Evolutionary conservation across 2,797 vertebrate genomes (phyloP), one percentile per base, ranked within the genome.

Genomic region (Poeciliopsis turneri): DNA sequence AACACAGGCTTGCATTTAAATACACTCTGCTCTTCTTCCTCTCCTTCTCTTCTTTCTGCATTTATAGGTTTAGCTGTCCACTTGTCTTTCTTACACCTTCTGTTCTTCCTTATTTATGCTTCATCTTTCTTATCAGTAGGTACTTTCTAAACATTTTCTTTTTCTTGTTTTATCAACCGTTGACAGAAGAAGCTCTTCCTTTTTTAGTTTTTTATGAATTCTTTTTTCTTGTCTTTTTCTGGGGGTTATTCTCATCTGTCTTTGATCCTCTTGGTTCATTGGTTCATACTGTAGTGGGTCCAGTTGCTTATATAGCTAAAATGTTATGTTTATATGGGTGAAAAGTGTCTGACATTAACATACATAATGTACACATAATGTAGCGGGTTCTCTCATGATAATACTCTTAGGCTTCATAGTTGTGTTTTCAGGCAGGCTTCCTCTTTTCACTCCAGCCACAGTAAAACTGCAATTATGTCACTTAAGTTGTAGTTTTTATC

Each of bases 1-100:
- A 98, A 97, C 97, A 97, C 96, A 96, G 94, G 95, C 96, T 97
- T 95, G 96, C 97, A 97, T 97, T 97, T 97, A 97, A 97, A 98
- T 95, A 97, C 96, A 96, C 79, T 79, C 84, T 4, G 9, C 79
- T 82, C 86, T 41, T 82, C 89, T 57, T 78, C 66, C 10, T 82
- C 70, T 70, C 51, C 45, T 25, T n/a, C 76, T 72, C 69, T 16
- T 47, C 53, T 11, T 71, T 43, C 61, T 72, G 72, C 41, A 28
- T 70, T 47, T 78, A 23, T 30, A 76, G 61, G 64, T 53, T 20
- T 69, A 73, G 11, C 53, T 71, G 33, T 81, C 76, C 69, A 5
- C 59, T 57, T 15, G 15, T 71, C 49, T 79, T 9, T 43, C 36
- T 39, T 46, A 43, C 36, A 61, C 75, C 69, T 25, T 45, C 45